These are phyloP conservation scores for Lota lota DNA, from an alignment of 2,113 vertebrate species.

Conservation along the genomic window DNA sequence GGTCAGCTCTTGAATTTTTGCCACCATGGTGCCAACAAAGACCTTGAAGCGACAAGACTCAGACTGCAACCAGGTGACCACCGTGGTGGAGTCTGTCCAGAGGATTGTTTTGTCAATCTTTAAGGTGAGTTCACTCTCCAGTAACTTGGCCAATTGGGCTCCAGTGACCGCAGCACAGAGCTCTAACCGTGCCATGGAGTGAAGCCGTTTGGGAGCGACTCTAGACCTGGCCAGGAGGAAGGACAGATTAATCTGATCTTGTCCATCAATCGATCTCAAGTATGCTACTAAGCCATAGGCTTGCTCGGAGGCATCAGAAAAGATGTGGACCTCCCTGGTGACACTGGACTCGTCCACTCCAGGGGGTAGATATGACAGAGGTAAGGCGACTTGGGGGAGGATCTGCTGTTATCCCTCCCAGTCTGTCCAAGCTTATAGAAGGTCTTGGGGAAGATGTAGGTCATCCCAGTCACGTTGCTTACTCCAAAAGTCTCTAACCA, in stretches of 20 bases:
- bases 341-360: too few species aligned
- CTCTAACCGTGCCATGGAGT: conserved; percentile 18
- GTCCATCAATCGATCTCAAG: not conserved
- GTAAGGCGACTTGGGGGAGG: too few species aligned
- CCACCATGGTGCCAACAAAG: not conserved
- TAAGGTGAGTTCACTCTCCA: too few species aligned
- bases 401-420: too few species aligned
- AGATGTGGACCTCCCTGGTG: not conserved
- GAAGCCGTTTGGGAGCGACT: conserved; percentile 3
- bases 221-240: conserved; percentile 1
- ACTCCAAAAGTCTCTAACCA: not conserved
- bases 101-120: not conserved
- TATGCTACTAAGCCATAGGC: conserved; percentile 20
- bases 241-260: conserved; percentile 3
- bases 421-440: too few species aligned
- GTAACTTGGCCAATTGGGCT: too few species aligned
- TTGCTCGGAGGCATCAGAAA: conserved; percentile 16
- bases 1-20: too few species aligned
- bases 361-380: too few species aligned
- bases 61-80: conserved; percentile 12
- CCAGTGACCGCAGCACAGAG: too few species aligned
- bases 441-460: too few species aligned
- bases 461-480: not conserved
- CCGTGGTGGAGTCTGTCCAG: conserved; percentile 11
- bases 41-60: conserved; percentile 11